Conservation (phyloP, 1,140 invertebrate genomes). For the Pantala flavescens region DNA sequence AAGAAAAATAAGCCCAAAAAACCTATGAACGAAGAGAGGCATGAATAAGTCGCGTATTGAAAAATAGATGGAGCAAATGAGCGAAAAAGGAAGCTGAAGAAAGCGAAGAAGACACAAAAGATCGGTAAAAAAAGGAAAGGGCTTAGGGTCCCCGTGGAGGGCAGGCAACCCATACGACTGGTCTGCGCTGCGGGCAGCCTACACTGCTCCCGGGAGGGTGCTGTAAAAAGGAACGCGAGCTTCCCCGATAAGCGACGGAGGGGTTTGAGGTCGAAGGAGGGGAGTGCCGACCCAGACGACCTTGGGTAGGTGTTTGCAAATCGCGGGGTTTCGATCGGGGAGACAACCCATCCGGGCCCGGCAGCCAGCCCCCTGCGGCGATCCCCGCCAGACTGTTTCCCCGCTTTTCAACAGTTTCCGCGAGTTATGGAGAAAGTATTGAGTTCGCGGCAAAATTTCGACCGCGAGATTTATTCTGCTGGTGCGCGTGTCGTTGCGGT, state of each 20-base stretch:
- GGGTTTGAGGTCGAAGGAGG: neutral
- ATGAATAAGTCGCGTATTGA: too few species aligned
- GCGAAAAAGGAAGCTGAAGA: too few species aligned
- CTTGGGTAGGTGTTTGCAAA: constrained; percentile 5
- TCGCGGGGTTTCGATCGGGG: neutral
- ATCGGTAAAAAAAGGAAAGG: too few species aligned
- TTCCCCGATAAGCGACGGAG: neutral
- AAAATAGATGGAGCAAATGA: too few species aligned
- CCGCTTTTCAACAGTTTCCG: neutral
- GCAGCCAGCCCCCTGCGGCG: neutral
- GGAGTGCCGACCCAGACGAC: neutral
- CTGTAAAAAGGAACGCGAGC: neutral
- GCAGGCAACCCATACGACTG: constrained; percentile 2
- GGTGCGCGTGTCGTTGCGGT: too few species aligned
- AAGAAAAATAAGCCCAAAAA: too few species aligned
- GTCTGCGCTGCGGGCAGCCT: neutral
- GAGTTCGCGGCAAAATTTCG: too few species aligned
- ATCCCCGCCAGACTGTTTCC: neutral
- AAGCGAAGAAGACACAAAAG: too few species aligned
- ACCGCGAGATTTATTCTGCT: too few species aligned
- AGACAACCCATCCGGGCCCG: neutral
- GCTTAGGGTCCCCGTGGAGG: neutral
- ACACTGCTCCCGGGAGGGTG: neutral
- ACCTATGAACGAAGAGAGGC: too few species aligned
- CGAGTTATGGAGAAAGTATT: too few species aligned